Base-by-base conservation (phyloP, 1,140 invertebrate genomes). In the Zaprionus inermis region DNA sequence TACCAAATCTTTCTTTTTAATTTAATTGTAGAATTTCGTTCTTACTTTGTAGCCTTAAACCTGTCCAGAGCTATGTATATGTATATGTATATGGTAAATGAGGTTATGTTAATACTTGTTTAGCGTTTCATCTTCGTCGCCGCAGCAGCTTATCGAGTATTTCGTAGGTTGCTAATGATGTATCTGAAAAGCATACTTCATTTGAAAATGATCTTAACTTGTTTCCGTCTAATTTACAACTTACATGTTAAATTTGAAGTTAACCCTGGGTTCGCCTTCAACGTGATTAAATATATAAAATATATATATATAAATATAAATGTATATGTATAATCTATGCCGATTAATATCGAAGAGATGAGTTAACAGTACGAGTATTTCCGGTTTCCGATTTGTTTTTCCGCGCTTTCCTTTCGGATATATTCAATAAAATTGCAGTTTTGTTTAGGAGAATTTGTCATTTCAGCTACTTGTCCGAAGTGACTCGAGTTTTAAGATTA, bases 1-100 rank as follows among this genome's bases (percentile, higher is more conserved):
- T 5, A n/a, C n/a, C n/a, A n/a, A n/a, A n/a, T n/a, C n/a, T 38
- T 69, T 55, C 16, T 60, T 52, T 51, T 46, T 63, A 63, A 61
- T 51, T 55, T 60, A 41, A 78, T 66, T 66, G 58, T 76, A 84
- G 58, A 71, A 63, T 79, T 68, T 57, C 49, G 69, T 68, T 61
- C 82, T 82, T 86, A 86, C 56, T 75, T 78, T 66, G 59, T 91
- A 74, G 83, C 75, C 69, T 73, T 90, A 81, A 81, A 90, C 82
- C 82, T 90, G 78, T 80, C 69, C 79, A 79, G 73, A 79, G 65
- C 71, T 69, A 49, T 44, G 38, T 44, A 36, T 63, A 59, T 28
- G 34, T 44, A 20, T 55, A 46, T 59, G 57, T 72, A 59, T 76
- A 57, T 56, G 24, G 44, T n/a, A 49, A 22, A 49, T 44, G 38